Evolutionary conservation across 2,797 vertebrate genomes (phyloP).

Genomic region (Sitta carolinensis): DNA sequence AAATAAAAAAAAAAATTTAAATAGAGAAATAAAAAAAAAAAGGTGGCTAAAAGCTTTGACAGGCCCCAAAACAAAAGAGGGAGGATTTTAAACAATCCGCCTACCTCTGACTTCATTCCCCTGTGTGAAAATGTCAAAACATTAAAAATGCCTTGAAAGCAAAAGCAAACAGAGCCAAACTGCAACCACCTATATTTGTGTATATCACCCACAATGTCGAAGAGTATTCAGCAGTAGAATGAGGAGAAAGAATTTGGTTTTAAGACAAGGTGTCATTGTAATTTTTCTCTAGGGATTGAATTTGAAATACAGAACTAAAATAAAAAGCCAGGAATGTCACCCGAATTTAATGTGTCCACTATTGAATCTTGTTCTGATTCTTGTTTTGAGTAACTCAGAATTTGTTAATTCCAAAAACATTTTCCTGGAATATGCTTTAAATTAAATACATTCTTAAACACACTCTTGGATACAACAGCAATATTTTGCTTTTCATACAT

Average conservation of each 20-base stretch:
- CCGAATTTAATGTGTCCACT: neutral
- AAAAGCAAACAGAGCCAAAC: neutral
- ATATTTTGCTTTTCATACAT: neutral
- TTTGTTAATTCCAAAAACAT: neutral
- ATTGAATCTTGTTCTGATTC: neutral
- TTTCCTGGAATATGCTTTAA: neutral
- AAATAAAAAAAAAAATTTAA: neutral
- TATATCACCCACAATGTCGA: neutral
- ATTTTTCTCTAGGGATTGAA: neutral
- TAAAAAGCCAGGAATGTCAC: neutral
- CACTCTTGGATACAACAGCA: neutral
- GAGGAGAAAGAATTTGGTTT: neutral
- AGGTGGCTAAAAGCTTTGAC: neutral
- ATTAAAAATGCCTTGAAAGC: neutral
- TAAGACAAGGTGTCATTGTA: neutral
- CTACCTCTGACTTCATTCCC: constrained; percentile 1
- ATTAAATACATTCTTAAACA: neutral
- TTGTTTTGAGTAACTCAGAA: neutral
- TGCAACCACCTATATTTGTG: neutral
- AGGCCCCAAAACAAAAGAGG: neutral
- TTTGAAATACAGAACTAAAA: neutral
- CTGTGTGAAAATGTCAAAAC: constrained; percentile 30
- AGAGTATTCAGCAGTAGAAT: neutral
- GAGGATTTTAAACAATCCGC: neutral
- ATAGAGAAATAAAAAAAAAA: neutral